These are phyloP conservation scores for Hypercompe scribonia DNA, from an alignment of 2,888 invertebrate species.

Conservation along the genomic window DNA sequence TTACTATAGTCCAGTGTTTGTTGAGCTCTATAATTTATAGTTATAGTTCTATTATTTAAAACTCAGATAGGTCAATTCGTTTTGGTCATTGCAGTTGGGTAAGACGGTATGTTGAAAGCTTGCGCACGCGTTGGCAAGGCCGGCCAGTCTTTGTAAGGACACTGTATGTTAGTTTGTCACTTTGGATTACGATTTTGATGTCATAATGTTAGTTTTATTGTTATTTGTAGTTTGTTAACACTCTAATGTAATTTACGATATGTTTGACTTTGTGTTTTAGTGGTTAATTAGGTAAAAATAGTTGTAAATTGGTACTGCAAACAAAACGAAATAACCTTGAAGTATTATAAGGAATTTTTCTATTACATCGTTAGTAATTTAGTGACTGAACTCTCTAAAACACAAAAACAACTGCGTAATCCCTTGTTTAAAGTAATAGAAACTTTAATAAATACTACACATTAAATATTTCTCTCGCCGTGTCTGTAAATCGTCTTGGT, in stretches of 20 bases:
- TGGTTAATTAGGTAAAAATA: background rate
- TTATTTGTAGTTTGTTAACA: slow-evolving; percentile 8
- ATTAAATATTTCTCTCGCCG: too few relatives aligned
- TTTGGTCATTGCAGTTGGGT: slow-evolving; percentile 60
- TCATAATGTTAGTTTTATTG: slow-evolving; percentile 23
- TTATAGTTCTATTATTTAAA: slow-evolving; percentile 26
- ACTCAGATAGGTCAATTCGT: slow-evolving; percentile 33
- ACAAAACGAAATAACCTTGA: background rate
- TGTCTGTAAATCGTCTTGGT: too few relatives aligned
- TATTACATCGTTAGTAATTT: background rate
- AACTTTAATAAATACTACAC: too few relatives aligned
- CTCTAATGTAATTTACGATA: background rate
- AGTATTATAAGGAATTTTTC: background rate
- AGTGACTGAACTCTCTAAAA: background rate
- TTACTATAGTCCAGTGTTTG: slow-evolving; percentile 27
- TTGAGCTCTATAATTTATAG: slow-evolving; percentile 33
- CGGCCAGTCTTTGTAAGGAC: slow-evolving; percentile 73
- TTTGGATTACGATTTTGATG: slow-evolving; percentile 48
- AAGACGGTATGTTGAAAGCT: slow-evolving; percentile 74
- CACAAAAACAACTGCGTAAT: too few relatives aligned
- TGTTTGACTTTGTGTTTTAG: background rate
- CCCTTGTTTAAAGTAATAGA: too few relatives aligned
- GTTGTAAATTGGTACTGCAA: background rate
- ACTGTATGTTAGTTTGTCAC: slow-evolving; percentile 54
- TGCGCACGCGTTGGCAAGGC: slow-evolving; percentile 68